Conservation (phyloP, 2,797 vertebrate genomes). For the Peromyscus eremicus region DNA sequence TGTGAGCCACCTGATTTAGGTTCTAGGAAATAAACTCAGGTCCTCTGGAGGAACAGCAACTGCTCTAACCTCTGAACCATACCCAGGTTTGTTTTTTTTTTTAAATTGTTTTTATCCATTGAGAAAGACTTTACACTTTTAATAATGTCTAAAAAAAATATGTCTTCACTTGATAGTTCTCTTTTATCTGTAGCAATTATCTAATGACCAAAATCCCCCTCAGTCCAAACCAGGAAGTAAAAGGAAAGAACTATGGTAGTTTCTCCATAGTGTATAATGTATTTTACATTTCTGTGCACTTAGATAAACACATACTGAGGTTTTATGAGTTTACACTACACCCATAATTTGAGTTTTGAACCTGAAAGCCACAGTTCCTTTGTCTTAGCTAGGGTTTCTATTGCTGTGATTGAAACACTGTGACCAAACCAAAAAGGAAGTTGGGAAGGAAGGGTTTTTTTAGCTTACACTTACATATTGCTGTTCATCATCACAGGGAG, state of each 20-base stretch:
- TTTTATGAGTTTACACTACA: not conserved
- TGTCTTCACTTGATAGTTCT: slow-evolving; percentile 12
- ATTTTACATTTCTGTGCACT: not conserved
- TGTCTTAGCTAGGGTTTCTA: not conserved
- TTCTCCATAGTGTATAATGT: not conserved
- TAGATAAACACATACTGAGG: not conserved
- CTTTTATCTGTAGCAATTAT: slow-evolving; percentile 30
- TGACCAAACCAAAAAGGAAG: not conserved
- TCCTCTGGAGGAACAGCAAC: not conserved
- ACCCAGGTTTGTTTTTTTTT: too few species aligned
- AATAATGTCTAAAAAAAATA: slow-evolving; percentile 5
- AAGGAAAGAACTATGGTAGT: not conserved
- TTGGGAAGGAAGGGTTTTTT: not conserved
- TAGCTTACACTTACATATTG: not conserved
- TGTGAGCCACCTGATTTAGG: not conserved
- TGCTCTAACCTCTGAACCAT: not conserved
- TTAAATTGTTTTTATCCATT: not conserved
- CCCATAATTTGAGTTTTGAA: not conserved
- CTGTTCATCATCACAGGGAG: not conserved
- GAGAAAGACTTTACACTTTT: slow-evolving; percentile 34
- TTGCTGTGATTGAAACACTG: not conserved
- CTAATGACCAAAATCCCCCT: not conserved
- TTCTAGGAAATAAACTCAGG: not conserved
- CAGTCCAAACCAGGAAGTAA: not conserved
- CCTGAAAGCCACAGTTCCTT: not conserved